phyloP scores from a whole-genome alignment of 2,888 invertebrate genomes.

The Tromatobia lineatoria region DNA sequence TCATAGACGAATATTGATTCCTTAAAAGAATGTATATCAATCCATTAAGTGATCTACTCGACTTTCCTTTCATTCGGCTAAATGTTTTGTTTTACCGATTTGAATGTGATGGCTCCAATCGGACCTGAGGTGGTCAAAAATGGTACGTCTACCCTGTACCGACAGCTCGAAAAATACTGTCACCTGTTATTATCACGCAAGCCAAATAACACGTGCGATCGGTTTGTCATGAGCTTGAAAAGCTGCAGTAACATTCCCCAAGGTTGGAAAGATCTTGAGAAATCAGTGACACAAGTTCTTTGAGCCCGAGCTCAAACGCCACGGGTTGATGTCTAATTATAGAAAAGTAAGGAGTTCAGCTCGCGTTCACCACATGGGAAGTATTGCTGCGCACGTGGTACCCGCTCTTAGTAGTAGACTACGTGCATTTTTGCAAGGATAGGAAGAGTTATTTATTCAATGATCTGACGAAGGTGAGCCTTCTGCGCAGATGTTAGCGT shows the following conservation, averaged over 20 bases:
- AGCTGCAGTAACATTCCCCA: neutral
- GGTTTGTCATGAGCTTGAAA: neutral
- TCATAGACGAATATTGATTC: too few species aligned
- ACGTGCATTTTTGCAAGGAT: neutral
- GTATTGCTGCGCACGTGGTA: slow-evolving; percentile 38
- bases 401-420: neutral
- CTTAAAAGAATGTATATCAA: too few species aligned
- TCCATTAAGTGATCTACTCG: too few species aligned
- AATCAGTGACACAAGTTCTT: slow-evolving; percentile 17
- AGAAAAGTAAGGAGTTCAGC: slow-evolving; percentile 48
- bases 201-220: neutral
- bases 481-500: neutral
- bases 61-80: too few species aligned
- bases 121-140: too few species aligned
- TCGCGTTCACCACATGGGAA: neutral
- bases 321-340: slow-evolving; percentile 36
- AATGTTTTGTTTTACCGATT: too few species aligned
- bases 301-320: slow-evolving; percentile 24
- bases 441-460: neutral
- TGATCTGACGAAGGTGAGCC: neutral
- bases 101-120: too few species aligned
- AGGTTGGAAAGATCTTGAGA: neutral
- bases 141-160: too few species aligned
- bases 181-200: neutral
- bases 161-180: neutral